These are phyloP conservation scores for Gymnoscopelus microlampas DNA, from an alignment of 2,797 vertebrate genomes.

Conservation along the genomic window DNA sequence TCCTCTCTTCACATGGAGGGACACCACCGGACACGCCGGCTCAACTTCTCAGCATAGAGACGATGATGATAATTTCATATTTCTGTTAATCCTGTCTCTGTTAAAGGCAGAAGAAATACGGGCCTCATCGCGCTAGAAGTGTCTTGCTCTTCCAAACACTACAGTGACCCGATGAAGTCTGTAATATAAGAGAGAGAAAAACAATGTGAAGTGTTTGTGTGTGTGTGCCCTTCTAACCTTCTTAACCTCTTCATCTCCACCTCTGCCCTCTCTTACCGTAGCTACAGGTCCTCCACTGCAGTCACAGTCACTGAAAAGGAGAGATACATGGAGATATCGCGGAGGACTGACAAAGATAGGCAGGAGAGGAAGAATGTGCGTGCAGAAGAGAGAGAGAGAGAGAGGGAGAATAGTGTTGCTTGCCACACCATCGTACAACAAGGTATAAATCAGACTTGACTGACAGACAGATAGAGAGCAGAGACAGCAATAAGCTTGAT, in stretches of 20 bases:
- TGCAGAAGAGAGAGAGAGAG: conserved; percentile 1
- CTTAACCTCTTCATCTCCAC: background rate
- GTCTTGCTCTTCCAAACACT: background rate
- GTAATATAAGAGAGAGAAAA: background rate
- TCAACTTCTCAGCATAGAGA: background rate
- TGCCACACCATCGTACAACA: no score
- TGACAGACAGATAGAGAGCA: conserved; percentile 19
- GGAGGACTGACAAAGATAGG: conserved; percentile 10
- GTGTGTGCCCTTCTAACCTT: background rate
- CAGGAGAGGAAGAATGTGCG: background rate
- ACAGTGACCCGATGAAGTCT: background rate
- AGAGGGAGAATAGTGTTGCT: background rate
- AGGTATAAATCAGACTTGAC: background rate
- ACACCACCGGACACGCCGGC: background rate
- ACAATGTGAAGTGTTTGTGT: conserved; percentile 12
- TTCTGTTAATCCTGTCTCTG: background rate
- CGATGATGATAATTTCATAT: background rate
- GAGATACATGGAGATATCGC: conserved; percentile 16
- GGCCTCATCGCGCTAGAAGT: background rate
- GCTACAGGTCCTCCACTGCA: conserved; percentile 35
- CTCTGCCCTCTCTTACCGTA: background rate
- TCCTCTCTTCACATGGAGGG: background rate
- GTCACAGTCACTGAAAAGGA: conserved; percentile 12
- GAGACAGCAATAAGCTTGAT: conserved; percentile 19
- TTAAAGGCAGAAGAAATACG: background rate